phyloP scores from a whole-genome alignment of 2,113 vertebrate genomes.

The Melanotaenia duboulayi region DNA sequence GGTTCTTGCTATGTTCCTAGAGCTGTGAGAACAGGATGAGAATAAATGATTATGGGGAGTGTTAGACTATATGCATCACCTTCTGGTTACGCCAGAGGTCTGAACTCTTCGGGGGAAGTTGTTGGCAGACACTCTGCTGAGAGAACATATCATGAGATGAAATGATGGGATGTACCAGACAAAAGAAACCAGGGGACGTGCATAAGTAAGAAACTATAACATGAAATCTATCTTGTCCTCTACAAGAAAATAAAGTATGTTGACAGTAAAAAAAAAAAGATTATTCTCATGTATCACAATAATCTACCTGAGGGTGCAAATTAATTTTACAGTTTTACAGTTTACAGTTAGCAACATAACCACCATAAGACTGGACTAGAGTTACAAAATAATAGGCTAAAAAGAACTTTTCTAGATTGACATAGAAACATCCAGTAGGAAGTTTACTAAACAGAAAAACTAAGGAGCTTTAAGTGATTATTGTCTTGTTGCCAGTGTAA shows the following conservation, averaged over 20 bases:
- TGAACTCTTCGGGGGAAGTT: conserved; percentile 49
- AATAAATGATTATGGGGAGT: conserved; percentile 47
- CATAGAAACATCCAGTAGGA: background rate
- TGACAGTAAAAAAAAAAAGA: background rate
- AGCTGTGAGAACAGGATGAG: conserved; percentile 27
- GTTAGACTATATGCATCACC: conserved; percentile 31
- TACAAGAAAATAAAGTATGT: background rate
- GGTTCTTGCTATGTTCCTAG: conserved; percentile 16
- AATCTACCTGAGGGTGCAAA: too few species aligned
- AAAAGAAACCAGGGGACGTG: conserved; percentile 13
- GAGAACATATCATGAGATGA: conserved; percentile 24
- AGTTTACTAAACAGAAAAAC: background rate
- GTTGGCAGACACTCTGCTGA: conserved; percentile 16
- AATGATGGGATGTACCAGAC: conserved; percentile 18
- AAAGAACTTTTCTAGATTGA: background rate
- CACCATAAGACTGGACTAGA: too few species aligned
- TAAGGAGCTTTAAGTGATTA: background rate
- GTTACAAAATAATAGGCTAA: too few species aligned
- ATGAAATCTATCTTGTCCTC: background rate
- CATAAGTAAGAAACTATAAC: conserved; percentile 30
- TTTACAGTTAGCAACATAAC: too few species aligned
- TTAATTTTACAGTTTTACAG: too few species aligned
- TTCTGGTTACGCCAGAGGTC: conserved; percentile 16
- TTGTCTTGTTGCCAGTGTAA: background rate
- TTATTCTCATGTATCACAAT: too few species aligned